These are phyloP conservation scores for Nomada fabriciana DNA, from an alignment of 2,888 invertebrate genomes.

Conservation along the genomic window DNA sequence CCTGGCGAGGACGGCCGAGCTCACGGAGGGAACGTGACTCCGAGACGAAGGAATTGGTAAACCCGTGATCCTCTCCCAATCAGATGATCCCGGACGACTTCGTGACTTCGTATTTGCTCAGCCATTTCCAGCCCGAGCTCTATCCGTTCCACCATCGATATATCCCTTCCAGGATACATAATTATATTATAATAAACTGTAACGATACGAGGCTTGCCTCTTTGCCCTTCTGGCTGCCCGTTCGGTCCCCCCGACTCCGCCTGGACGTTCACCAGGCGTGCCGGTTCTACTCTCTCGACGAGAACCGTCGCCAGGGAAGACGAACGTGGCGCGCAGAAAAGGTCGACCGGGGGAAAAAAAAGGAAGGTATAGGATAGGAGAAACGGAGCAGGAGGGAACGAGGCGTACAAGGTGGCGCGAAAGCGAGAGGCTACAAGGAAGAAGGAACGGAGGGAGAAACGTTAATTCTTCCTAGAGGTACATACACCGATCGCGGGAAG, in stretches of 20 bases:
- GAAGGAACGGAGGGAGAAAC: conserved; percentile 41
- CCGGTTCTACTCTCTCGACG: conserved; percentile 15
- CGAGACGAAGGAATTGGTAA: conserved; percentile 74
- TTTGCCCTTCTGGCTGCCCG: conserved; percentile 56
- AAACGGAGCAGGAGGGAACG: conserved; percentile 12
- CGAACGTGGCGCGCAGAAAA: conserved; percentile 18
- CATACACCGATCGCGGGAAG: conserved; percentile 17
- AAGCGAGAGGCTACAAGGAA: conserved; percentile 25
- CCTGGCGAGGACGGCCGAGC: conserved; percentile 1
- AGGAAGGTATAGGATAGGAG: not conserved
- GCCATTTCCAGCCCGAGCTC: conserved; percentile 73
- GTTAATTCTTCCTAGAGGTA: conserved; percentile 63
- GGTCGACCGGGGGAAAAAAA: conserved; percentile 4
- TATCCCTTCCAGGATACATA: conserved; percentile 81
- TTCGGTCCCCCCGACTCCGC: conserved; percentile 53
- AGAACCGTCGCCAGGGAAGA: conserved; percentile 13
- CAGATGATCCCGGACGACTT: conserved; percentile 79
- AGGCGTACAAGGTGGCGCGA: conserved; percentile 1
- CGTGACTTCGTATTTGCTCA: conserved; percentile 84
- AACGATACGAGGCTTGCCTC: conserved; percentile 77
- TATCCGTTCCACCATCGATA: conserved; percentile 77
- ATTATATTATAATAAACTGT: conserved; percentile 84
- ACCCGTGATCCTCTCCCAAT: conserved; percentile 71
- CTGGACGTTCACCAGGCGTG: conserved; percentile 6
- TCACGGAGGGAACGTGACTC: conserved; percentile 67